phyloP scores from a whole-genome alignment of 2,113 vertebrate species.

The Ptilorrhoa leucosticta region DNA sequence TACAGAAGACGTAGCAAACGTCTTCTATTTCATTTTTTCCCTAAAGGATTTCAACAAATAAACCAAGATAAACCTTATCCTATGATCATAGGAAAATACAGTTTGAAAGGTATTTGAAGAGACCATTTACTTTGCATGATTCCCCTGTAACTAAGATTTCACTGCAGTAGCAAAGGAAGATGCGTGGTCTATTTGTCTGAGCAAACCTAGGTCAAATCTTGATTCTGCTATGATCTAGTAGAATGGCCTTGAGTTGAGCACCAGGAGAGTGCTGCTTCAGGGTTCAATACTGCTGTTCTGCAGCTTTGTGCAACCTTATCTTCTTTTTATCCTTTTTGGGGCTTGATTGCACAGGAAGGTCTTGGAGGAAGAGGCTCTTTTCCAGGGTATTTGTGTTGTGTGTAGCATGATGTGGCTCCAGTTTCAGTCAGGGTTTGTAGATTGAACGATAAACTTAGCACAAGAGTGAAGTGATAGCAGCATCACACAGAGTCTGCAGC shows the following conservation, averaged over 20 bases:
- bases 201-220: background rate
- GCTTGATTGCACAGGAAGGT: background rate
- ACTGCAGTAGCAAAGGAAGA: background rate
- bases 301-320: background rate
- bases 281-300: background rate
- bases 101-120: background rate
- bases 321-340: background rate
- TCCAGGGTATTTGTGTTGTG: background rate
- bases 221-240: background rate
- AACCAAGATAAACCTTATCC: background rate
- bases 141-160: background rate
- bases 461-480: background rate
- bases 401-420: background rate
- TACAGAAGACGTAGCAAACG: background rate
- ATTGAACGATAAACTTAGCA: background rate
- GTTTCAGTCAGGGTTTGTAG: background rate
- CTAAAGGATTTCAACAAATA: background rate
- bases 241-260: background rate
- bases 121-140: background rate
- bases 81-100: background rate
- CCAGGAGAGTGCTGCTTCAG: background rate
- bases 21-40: background rate
- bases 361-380: background rate
- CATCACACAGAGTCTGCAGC: background rate
- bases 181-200: background rate